Conservation (phyloP, 2,113 vertebrate species). For the Vimba vimba region DNA sequence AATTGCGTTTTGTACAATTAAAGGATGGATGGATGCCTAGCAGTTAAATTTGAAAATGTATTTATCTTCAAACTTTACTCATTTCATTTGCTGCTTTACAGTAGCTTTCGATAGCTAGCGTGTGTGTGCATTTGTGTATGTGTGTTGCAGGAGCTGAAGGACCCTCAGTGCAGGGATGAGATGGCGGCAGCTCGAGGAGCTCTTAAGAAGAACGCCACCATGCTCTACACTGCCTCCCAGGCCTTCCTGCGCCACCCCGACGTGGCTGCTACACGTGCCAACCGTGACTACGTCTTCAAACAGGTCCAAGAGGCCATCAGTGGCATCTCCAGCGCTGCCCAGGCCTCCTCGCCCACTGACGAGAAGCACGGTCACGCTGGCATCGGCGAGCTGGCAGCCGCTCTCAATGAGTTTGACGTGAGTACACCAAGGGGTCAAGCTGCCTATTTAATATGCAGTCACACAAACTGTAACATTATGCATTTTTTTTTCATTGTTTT, state of each 20-base stretch:
- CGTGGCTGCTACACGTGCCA: slow-evolving; percentile 93
- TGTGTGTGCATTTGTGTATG: slow-evolving; percentile 9
- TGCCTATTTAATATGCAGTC: not conserved
- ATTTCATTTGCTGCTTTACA: not conserved
- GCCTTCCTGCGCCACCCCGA: slow-evolving; percentile 97
- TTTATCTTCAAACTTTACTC: no score
- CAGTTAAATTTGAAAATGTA: not conserved
- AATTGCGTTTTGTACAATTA: not conserved
- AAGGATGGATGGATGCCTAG: not conserved
- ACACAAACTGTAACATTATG: not conserved
- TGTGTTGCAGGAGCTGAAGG: slow-evolving; percentile 89
- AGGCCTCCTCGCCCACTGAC: slow-evolving; percentile 92
- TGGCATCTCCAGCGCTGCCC: slow-evolving; percentile 94
- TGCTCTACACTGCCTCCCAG: slow-evolving; percentile 97
- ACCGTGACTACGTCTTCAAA: slow-evolving; percentile 98
- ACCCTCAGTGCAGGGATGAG: slow-evolving; percentile 96
- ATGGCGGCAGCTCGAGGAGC: slow-evolving; percentile 97
- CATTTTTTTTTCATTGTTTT: not conserved
- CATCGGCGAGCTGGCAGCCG: slow-evolving; percentile 95
- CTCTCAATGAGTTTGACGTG: slow-evolving; percentile 97
- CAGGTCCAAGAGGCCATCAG: slow-evolving; percentile 98
- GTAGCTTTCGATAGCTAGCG: not conserved
- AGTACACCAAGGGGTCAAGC: slow-evolving; percentile 69
- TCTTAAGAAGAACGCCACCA: slow-evolving; percentile 97
- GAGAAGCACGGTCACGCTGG: slow-evolving; percentile 96